Percentiles rank a stretch among this genome's conserved stretches.
Conservation (phyloP, 30 jellyfish, hydroid and myxozoan species). For the Euphysa ruthae region DNA sequence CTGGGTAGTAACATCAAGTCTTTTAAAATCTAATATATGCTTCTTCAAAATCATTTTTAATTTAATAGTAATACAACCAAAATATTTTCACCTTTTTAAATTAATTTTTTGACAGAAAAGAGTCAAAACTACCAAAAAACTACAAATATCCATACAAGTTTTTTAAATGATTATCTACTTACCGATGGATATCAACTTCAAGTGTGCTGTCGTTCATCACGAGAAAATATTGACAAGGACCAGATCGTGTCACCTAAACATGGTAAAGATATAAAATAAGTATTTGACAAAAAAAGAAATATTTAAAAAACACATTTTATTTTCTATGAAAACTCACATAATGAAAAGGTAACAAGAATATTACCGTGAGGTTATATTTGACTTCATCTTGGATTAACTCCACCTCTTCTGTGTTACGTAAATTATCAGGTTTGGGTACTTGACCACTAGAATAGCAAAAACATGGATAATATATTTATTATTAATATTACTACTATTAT, state of each 20-base stretch:
- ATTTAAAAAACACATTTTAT: background rate
- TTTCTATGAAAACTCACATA: too few relatives aligned
- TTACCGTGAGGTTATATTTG: slow-evolving; percentile 57
- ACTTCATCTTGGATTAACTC: slow-evolving; percentile 69
- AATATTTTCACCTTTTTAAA: too few relatives aligned
- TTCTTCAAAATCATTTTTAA: too few relatives aligned
- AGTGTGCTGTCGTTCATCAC: slow-evolving; percentile 64
- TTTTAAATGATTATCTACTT: too few relatives aligned
- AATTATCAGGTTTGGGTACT: slow-evolving; percentile 75
- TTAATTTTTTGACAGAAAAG: too few relatives aligned
- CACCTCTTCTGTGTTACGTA: slow-evolving; percentile 43
- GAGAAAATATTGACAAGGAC: slow-evolving; percentile 68
- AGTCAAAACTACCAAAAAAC: too few relatives aligned
- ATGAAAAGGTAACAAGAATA: background rate
- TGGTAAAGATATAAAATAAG: background rate
- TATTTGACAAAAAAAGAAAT: background rate
- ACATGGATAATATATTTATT: background rate
- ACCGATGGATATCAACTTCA: slow-evolving; percentile 89
- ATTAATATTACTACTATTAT: too few relatives aligned
- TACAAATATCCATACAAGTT: too few relatives aligned
- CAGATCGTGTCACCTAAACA: slow-evolving; percentile 62
- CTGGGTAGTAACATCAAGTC: too few relatives aligned
- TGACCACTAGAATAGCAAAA: slow-evolving; percentile 53
- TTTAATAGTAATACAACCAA: too few relatives aligned
- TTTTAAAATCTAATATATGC: too few relatives aligned